phyloP scores from a whole-genome alignment of 2,113 vertebrate genomes.

The Pterocles gutturalis region DNA sequence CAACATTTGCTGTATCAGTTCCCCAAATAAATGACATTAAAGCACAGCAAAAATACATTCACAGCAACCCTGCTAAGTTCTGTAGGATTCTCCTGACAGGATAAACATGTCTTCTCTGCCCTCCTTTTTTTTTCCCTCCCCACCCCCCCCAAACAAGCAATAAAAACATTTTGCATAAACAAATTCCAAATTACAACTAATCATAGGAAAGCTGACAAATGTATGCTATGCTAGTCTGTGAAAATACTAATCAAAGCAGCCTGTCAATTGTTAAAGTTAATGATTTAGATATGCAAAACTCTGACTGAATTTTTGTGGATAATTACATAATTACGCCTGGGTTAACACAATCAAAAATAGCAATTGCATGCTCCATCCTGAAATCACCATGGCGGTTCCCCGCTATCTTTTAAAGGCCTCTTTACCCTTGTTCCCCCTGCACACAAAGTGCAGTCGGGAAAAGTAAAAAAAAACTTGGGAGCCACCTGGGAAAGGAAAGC shows the following conservation, averaged over 20 bases:
- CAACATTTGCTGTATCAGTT: neutral
- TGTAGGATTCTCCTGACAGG: constrained; percentile 23
- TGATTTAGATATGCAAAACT: constrained; percentile 83
- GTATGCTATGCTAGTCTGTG: constrained; percentile 73
- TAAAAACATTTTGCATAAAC: constrained; percentile 83
- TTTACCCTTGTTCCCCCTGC: neutral
- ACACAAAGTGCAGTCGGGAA: neutral
- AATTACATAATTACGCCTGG: constrained; percentile 83
- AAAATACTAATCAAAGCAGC: constrained; percentile 85
- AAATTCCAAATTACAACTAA: constrained; percentile 82
- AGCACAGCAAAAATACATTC: constrained; percentile 16
- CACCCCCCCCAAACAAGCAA: constrained; percentile 54
- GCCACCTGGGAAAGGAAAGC: neutral
- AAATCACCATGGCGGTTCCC: neutral
- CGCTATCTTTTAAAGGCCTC: constrained; percentile 3
- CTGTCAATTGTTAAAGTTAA: constrained; percentile 86
- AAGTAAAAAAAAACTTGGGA: neutral
- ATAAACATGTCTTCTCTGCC: constrained; percentile 38
- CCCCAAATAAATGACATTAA: neutral
- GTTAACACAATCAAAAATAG: constrained; percentile 83
- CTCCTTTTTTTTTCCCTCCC: neutral
- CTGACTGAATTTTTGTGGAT: constrained; percentile 81
- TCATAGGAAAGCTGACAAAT: constrained; percentile 82
- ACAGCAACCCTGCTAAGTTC: neutral
- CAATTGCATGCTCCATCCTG: constrained; percentile 69